Evolutionary conservation across 2,113 vertebrate species (phyloP), one percentile per base, ranked within the genome.

Genomic region (Thalassoma bifasciatum): DNA sequence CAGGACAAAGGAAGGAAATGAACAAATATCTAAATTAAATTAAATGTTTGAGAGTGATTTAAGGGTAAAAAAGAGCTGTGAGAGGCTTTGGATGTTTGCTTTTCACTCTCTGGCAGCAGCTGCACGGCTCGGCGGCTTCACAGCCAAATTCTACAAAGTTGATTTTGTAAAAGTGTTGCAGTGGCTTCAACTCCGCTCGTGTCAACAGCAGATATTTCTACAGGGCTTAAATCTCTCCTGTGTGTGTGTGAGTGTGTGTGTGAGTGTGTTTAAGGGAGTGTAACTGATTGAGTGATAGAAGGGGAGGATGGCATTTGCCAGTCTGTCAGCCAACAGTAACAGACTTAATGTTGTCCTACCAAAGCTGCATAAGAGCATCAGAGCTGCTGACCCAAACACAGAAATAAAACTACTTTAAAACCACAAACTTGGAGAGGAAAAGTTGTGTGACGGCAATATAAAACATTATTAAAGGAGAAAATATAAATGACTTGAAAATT

Each of bases 131-230:
- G 8, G 26, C 53, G 62, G 60, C 68, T 26, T 52, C 44, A 12
- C 3, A 22, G 14, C 72, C 37, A 46, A 49, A 63, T 57, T 57
- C 37, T n/a, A 22, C 22, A 47, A 52, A 61, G 65, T 9, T 58
- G 30, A 61, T 62, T 40, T 11, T 19, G 16, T 14, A 46, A 7
- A 17, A 46, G 76, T 26, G 47, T 22, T 22, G 24, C 58, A 52
- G 64, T 44, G 23, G 47, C 30, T 75, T 81, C 58, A 75, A 53
- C 51, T 76, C 42, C 5, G 49, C 79, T 51, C 46, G 57, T 65
- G 74, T 84, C 81, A 74, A 78, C 65, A 83, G 30, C 30, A 30
- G 30, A 30, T 30, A 30, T 30, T 30, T 30, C 30, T 30, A 1
- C 67, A 24, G 38, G 36, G 37, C 22, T 58, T 60, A 47, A 56